Conservation (phyloP, 1,140 invertebrate species). For the Luehdorfia chinensis region DNA sequence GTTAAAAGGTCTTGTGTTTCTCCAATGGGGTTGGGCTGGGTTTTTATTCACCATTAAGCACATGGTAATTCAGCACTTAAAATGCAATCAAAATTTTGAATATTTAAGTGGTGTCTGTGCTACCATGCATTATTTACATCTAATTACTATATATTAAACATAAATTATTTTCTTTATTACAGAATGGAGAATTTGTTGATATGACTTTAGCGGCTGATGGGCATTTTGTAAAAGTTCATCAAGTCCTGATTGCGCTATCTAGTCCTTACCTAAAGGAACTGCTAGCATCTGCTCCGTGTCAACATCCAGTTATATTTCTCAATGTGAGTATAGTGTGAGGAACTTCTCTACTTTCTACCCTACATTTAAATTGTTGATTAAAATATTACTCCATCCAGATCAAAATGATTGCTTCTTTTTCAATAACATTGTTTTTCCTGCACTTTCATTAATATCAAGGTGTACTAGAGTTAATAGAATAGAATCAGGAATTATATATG, state of each 20-base stretch:
- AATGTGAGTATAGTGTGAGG: conserved; percentile 3
- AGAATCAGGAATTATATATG: no score
- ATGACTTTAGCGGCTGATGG: conserved; percentile 89
- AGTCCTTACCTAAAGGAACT: conserved; percentile 87
- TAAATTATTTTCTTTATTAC: conserved; percentile 44
- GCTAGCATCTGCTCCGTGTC: conserved; percentile 86
- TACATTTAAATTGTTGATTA: background rate
- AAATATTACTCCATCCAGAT: background rate
- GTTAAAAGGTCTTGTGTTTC: no score
- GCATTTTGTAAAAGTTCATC: conserved; percentile 85
- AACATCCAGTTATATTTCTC: conserved; percentile 87
- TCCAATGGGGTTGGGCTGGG: no score
- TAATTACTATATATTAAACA: no score
- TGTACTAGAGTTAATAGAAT: background rate
- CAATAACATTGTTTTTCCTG: background rate
- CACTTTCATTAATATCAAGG: background rate
- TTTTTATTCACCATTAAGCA: no score
- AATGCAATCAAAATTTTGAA: no score
- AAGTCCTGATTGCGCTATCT: conserved; percentile 85
- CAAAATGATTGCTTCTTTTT: background rate
- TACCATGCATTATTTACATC: no score
- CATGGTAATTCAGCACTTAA: no score
- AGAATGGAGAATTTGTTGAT: conserved; percentile 86
- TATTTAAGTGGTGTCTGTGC: no score
- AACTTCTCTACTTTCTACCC: no score